Evolutionary conservation across 2,113 vertebrate species (phyloP).

Genomic region (Mirounga angustirostris): DNA sequence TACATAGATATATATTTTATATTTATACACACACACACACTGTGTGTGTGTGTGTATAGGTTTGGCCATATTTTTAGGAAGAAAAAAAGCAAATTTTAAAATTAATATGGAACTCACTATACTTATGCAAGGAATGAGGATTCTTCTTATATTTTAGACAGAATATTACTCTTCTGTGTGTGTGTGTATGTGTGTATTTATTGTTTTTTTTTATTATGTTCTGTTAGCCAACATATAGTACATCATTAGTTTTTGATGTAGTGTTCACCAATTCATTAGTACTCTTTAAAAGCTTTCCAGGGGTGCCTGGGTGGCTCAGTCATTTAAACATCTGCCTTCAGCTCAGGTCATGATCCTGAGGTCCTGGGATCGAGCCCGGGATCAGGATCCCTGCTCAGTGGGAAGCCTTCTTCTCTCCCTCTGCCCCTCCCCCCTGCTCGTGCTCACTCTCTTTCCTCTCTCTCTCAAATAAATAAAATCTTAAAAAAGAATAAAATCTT

Average conservation of each 20-base stretch:
- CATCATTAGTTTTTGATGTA: too few species aligned
- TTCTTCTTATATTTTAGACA: slow-evolving; percentile 24
- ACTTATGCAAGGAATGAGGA: slow-evolving; percentile 28
- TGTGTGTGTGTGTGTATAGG: not conserved
- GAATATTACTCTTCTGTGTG: slow-evolving; percentile 35
- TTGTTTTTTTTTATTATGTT: too few species aligned
- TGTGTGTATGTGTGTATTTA: too few species aligned
- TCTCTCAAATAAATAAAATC: not conserved
- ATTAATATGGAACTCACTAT: slow-evolving; percentile 36
- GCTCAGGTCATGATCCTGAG: not conserved
- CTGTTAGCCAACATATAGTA: too few species aligned
- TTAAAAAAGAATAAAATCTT: not conserved
- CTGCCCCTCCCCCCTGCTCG: too few species aligned
- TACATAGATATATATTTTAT: too few species aligned
- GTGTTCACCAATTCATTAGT: too few species aligned
- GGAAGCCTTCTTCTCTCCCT: not conserved
- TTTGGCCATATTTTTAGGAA: not conserved
- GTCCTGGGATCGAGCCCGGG: not conserved
- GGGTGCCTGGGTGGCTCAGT: not conserved
- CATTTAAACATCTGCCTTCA: not conserved
- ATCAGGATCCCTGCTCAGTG: not conserved
- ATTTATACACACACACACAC: too few species aligned
- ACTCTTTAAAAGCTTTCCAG: too few species aligned
- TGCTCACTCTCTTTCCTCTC: not conserved
- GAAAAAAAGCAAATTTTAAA: slow-evolving; percentile 21